Percentiles rank a stretch among this genome's conserved stretches.
These are phyloP conservation scores for Toxostoma redivivum DNA, from an alignment of 2,113 vertebrate species.

Conservation along the genomic window DNA sequence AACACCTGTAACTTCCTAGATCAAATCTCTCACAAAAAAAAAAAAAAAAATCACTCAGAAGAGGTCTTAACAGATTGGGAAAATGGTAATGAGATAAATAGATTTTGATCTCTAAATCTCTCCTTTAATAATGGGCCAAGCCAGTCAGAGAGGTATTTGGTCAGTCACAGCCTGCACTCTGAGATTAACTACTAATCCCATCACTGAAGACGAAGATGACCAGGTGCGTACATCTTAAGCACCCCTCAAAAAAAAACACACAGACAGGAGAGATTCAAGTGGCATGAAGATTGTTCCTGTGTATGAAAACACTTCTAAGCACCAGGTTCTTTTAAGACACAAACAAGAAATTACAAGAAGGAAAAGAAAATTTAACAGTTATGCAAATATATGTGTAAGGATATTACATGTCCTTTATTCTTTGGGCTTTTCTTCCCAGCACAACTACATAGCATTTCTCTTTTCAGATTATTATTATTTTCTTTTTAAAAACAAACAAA, in stretches of 20 bases:
- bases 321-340: neutral
- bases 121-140: neutral
- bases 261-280: neutral
- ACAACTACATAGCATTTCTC: neutral
- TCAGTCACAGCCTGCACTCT: neutral
- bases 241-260: neutral
- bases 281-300: neutral
- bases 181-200: neutral
- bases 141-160: neutral
- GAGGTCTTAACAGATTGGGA: neutral
- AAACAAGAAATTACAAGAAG: neutral
- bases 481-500: neutral
- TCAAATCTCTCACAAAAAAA: neutral
- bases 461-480: neutral
- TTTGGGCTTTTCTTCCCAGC: neutral
- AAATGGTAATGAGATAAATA: neutral
- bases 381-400: neutral
- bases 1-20: neutral
- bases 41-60: neutral
- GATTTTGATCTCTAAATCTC: neutral
- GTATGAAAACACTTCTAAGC: neutral
- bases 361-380: neutral
- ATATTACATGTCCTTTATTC: neutral
- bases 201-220: neutral
- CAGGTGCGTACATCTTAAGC: neutral